Percentiles rank a stretch among this genome's conserved stretches.
phyloP scores from a whole-genome alignment of 2,797 vertebrate species.

The Rhynchotus rufescens region DNA sequence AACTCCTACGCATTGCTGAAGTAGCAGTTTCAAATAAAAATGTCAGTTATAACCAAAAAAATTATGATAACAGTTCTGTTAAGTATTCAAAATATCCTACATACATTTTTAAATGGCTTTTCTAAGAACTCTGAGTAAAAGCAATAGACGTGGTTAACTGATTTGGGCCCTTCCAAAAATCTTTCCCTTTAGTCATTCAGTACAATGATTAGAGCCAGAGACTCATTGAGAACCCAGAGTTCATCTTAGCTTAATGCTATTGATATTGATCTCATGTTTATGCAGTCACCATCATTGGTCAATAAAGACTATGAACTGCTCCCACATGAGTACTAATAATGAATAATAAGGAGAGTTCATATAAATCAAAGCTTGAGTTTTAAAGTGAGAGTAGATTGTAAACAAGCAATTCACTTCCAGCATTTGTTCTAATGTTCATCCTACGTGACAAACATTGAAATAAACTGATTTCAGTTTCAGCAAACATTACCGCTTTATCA shows the following conservation, averaged over 20 bases:
- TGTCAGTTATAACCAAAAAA: neutral
- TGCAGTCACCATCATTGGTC: neutral
- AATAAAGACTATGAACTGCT: conserved; percentile 36
- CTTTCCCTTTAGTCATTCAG: neutral
- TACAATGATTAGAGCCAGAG: neutral
- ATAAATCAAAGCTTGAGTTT: neutral
- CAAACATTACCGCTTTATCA: neutral
- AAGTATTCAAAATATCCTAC: neutral
- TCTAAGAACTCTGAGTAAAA: neutral
- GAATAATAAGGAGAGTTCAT: neutral
- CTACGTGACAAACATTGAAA: conserved; percentile 12
- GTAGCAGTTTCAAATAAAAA: neutral
- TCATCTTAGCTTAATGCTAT: neutral
- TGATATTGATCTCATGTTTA: conserved; percentile 37
- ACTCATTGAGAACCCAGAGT: neutral
- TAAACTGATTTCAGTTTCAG: neutral
- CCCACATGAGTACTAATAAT: neutral
- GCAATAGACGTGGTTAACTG: neutral
- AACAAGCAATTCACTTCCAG: conserved; percentile 2
- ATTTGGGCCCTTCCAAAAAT: neutral
- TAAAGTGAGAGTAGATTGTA: conserved; percentile 4
- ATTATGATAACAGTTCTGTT: neutral
- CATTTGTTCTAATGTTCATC: neutral
- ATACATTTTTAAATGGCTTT: neutral
- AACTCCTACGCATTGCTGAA: neutral